Evolutionary conservation across 2,888 invertebrate genomes (phyloP).

Genomic region (Drosophila sordidula): DNA sequence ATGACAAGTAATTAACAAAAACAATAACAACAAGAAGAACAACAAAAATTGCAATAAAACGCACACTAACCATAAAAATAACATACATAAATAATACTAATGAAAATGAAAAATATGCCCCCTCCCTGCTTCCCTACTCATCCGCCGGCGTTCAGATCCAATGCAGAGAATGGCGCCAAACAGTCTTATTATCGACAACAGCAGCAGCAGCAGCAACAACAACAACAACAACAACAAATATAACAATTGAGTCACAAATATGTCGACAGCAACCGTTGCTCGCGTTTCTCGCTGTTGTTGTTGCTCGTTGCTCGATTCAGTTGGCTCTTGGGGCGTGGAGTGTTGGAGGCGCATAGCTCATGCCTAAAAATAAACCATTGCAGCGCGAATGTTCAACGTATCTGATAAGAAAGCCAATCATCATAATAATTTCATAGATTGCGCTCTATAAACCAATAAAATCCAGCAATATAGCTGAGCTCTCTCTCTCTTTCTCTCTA

Average conservation of each 20-base stretch:
- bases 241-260: constrained; percentile 24
- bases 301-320: constrained; percentile 22
- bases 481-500: not conserved
- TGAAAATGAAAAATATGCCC: constrained; percentile 15
- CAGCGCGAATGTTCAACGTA: constrained; percentile 52
- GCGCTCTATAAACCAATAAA: constrained; percentile 68
- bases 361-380: constrained; percentile 72
- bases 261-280: constrained; percentile 15
- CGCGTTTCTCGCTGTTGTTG: constrained; percentile 2
- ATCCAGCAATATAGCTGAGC: constrained; percentile 32
- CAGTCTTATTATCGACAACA: constrained; percentile 65
- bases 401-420: constrained; percentile 68
- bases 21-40: not conserved
- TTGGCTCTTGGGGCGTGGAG: constrained; percentile 17
- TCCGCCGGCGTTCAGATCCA: not conserved
- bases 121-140: too few species aligned
- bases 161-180: constrained; percentile 70
- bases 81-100: constrained; percentile 5
- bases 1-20: constrained; percentile 15
- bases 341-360: constrained; percentile 61
- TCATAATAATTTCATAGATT: constrained; percentile 76
- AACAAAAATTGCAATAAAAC: not conserved
- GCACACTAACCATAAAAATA: constrained; percentile 6
- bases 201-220: constrained; percentile 22
- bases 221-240: constrained; percentile 27